A percentile compares a stretch with the other conserved stretches of the same genome.
Evolutionary conservation across 1,140 invertebrate species (phyloP).

Genomic region (Choristoneura fumiferana): DNA sequence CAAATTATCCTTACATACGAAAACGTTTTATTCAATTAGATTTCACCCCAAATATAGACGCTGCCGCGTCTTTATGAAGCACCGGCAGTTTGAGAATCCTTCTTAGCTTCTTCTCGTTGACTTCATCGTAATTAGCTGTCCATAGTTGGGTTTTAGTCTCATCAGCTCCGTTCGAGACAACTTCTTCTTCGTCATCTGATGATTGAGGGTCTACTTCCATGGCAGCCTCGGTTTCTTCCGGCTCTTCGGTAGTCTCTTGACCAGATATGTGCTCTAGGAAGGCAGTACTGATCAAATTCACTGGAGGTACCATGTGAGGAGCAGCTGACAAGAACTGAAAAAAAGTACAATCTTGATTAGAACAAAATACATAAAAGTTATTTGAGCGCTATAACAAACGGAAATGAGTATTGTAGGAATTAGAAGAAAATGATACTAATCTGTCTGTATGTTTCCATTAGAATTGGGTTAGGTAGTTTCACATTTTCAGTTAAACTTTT

Average conservation of each 20-base stretch:
- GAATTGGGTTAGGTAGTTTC: too few species aligned
- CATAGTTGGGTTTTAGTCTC: constrained; percentile 49
- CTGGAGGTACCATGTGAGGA: constrained; percentile 68
- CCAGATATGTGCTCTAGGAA: constrained; percentile 68
- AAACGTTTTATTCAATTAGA: constrained; percentile 21
- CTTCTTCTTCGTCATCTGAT: constrained; percentile 50
- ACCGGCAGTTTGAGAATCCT: constrained; percentile 55
- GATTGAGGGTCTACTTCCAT: constrained; percentile 42
- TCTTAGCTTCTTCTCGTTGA: constrained; percentile 61
- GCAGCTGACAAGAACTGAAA: constrained; percentile 68
- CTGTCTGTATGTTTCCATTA: too few species aligned
- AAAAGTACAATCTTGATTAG: constrained; percentile 24
- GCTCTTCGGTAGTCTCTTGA: constrained; percentile 39
- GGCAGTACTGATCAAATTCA: constrained; percentile 62
- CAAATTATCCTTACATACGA: constrained; percentile 9
- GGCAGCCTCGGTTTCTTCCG: constrained; percentile 29
- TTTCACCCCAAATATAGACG: constrained; percentile 37
- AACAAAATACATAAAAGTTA: too few species aligned
- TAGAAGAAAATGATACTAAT: too few species aligned
- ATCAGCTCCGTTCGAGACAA: constrained; percentile 29
- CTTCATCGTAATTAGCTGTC: constrained; percentile 55
- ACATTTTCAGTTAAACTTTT: too few species aligned
- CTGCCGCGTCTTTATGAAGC: constrained; percentile 45
- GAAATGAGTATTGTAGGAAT: too few species aligned
- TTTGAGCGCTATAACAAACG: too few species aligned